phyloP scores from a whole-genome alignment of 1,140 invertebrate genomes.

The Oncopeltus fasciatus region DNA sequence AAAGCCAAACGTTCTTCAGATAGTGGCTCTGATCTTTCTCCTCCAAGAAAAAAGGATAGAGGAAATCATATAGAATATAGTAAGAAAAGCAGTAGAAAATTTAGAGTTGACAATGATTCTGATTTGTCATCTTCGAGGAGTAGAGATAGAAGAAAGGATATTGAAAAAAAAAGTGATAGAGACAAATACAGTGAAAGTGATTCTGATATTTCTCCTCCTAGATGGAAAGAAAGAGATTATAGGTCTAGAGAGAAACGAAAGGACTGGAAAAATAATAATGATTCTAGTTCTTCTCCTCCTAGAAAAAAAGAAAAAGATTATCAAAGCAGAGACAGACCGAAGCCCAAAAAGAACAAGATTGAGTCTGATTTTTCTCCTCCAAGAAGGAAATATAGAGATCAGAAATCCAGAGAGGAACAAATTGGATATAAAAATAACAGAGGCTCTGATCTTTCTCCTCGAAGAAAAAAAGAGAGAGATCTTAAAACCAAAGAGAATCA shows the following conservation, averaged over 20 bases:
- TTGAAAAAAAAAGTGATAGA: background rate
- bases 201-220: constrained; percentile 4
- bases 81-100: no score
- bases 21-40: constrained; percentile 23
- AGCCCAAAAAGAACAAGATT: constrained; percentile 13
- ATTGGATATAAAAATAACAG: constrained; percentile 14
- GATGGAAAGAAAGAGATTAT: constrained; percentile 17
- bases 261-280: constrained; percentile 18
- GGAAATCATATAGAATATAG: background rate
- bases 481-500: constrained; percentile 11
- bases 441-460: constrained; percentile 15
- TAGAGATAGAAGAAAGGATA: constrained; percentile 14
- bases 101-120: constrained; percentile 22
- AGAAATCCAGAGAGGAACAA: background rate
- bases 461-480: background rate
- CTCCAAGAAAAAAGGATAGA: constrained; percentile 22
- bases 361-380: constrained; percentile 20
- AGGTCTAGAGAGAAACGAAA: background rate
- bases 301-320: constrained; percentile 23
- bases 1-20: no score
- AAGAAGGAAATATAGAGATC: constrained; percentile 11
- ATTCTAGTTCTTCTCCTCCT: constrained; percentile 30
- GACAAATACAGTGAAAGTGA: background rate
- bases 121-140: constrained; percentile 24
- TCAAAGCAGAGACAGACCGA: background rate